phyloP scores from a whole-genome alignment of 2,797 vertebrate species.

The Eidolon dupreanum region DNA sequence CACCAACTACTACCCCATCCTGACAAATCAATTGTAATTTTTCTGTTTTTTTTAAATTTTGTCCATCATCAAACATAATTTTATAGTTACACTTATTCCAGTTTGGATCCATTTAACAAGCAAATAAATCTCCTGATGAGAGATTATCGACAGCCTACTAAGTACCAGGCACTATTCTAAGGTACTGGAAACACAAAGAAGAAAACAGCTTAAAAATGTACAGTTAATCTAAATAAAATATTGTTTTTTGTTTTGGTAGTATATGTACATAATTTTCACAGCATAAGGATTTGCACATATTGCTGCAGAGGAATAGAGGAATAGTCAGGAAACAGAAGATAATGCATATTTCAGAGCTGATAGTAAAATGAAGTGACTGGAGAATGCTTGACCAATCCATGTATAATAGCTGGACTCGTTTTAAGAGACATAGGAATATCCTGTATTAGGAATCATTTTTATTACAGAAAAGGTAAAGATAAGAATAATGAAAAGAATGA shows the following conservation, averaged over 20 bases:
- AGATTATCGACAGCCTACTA: neutral
- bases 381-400: neutral
- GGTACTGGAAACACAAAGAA: neutral
- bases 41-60: neutral
- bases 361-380: neutral
- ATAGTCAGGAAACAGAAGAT: neutral
- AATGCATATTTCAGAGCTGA: neutral
- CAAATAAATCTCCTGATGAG: neutral
- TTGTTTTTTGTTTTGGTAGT: neutral
- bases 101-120: conserved; percentile 35
- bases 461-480: conserved; percentile 9
- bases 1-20: neutral
- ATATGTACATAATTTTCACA: neutral
- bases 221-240: neutral
- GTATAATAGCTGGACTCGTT: neutral
- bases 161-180: neutral
- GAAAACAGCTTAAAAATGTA: neutral
- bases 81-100: neutral
- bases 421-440: neutral
- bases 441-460: neutral
- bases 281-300: neutral
- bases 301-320: neutral
- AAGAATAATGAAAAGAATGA: neutral
- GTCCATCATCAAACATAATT: neutral
- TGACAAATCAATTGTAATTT: neutral